Percentiles rank a stretch among this genome's conserved stretches.
These are phyloP conservation scores for Serilophus lunatus DNA, from an alignment of 2,113 vertebrate species.

Conservation along the genomic window DNA sequence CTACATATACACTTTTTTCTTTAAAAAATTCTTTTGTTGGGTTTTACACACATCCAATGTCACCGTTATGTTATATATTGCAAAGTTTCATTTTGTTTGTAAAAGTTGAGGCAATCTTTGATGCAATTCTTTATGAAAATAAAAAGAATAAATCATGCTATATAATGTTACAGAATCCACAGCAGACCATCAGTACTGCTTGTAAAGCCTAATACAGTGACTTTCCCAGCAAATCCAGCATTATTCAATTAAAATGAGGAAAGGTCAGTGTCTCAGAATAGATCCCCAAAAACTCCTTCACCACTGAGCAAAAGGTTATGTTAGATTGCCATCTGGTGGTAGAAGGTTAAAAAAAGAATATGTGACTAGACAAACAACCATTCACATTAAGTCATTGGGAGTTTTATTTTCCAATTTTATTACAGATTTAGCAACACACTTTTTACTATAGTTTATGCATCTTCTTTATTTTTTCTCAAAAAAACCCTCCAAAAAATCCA, in stretches of 20 bases:
- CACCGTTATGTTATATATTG: background rate
- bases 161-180: background rate
- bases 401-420: background rate
- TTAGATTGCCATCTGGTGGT: conserved; percentile 68
- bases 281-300: background rate
- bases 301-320: background rate
- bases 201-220: background rate
- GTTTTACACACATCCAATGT: background rate
- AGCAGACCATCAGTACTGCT: too few species aligned
- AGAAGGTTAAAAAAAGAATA: fast-evolving
- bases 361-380: background rate
- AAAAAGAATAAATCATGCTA: background rate
- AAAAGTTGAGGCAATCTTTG: background rate
- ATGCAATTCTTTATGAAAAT: background rate
- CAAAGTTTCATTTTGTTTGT: background rate
- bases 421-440: background rate
- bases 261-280: background rate
- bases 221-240: background rate
- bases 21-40: background rate
- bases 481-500: too few species aligned
- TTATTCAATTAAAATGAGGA: background rate
- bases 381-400: background rate
- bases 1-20: background rate
- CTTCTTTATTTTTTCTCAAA: background rate
- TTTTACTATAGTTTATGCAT: background rate